phyloP scores from a whole-genome alignment of 2,113 vertebrate species.

The Poecile atricapillus region DNA sequence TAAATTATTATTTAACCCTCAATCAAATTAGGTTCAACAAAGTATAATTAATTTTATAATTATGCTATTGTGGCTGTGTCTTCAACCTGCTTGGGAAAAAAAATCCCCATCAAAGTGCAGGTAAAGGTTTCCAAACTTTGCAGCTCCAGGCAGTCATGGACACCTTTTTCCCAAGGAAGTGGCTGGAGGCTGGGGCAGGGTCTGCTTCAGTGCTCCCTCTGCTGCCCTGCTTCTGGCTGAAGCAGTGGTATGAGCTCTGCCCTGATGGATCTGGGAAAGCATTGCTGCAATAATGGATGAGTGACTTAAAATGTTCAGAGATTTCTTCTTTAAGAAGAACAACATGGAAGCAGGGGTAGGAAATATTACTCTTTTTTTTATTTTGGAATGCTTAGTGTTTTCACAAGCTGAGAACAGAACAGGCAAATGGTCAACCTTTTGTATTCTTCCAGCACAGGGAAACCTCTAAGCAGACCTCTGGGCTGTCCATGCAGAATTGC shows the following conservation, averaged over 20 bases:
- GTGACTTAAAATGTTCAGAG: background rate
- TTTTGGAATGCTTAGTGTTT: background rate
- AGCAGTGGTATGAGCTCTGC: background rate
- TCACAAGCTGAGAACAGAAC: background rate
- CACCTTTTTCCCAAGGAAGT: background rate
- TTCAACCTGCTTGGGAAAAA: background rate
- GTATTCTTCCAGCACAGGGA: background rate
- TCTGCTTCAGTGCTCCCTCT: background rate
- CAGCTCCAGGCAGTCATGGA: background rate
- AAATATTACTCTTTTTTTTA: background rate
- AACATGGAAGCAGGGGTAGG: background rate
- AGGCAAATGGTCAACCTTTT: background rate
- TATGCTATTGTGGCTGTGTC: background rate
- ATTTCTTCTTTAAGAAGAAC: background rate
- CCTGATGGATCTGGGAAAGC: background rate
- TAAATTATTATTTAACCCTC: background rate
- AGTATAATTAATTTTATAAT: background rate
- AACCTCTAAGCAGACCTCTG: background rate
- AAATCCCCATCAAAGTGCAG: background rate
- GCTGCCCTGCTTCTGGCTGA: background rate
- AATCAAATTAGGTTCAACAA: background rate
- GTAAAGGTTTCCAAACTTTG: background rate
- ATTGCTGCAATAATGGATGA: background rate
- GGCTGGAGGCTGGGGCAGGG: fast-evolving
- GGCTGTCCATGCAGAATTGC: background rate